These are phyloP conservation scores for Leptinotarsa juncta DNA, from an alignment of 2,888 invertebrate species.

Conservation along the genomic window DNA sequence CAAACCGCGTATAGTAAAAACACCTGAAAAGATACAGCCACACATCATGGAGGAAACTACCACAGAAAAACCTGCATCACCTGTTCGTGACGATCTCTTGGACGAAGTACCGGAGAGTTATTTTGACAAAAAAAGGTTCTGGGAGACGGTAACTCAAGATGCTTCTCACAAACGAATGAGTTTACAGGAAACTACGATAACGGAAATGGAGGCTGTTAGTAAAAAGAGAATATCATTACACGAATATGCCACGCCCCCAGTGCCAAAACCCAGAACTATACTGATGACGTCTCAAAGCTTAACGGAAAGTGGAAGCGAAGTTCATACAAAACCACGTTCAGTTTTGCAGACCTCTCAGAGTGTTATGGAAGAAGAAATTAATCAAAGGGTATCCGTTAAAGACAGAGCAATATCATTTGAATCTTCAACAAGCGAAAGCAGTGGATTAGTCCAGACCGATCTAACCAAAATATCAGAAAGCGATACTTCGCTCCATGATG, in stretches of 20 bases:
- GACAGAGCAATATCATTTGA: conserved; percentile 49
- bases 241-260: conserved; percentile 61
- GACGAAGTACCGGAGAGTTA: conserved; percentile 63
- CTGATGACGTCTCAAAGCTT: conserved; percentile 55
- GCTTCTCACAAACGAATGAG: conserved; percentile 58
- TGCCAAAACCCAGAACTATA: conserved; percentile 65
- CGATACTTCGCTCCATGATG: conserved; percentile 41
- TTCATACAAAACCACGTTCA: conserved; percentile 36
- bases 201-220: conserved; percentile 50
- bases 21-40: conserved; percentile 51
- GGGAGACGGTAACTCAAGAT: conserved; percentile 66
- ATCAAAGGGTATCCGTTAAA: conserved; percentile 39
- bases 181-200: conserved; percentile 53
- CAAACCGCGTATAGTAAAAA: conserved; percentile 64
- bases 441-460: conserved; percentile 44
- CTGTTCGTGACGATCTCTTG: conserved; percentile 58
- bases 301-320: conserved; percentile 47
- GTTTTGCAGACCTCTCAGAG: conserved; percentile 31
- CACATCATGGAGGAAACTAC: conserved; percentile 31
- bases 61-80: conserved; percentile 55
- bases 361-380: conserved; percentile 38
- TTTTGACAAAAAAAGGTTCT: conserved; percentile 67
- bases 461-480: conserved; percentile 46
- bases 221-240: conserved; percentile 61
- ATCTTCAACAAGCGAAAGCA: conserved; percentile 47